Base-by-base conservation (phyloP, 2,113 vertebrate genomes). In the Macquaria ambigua region DNA sequence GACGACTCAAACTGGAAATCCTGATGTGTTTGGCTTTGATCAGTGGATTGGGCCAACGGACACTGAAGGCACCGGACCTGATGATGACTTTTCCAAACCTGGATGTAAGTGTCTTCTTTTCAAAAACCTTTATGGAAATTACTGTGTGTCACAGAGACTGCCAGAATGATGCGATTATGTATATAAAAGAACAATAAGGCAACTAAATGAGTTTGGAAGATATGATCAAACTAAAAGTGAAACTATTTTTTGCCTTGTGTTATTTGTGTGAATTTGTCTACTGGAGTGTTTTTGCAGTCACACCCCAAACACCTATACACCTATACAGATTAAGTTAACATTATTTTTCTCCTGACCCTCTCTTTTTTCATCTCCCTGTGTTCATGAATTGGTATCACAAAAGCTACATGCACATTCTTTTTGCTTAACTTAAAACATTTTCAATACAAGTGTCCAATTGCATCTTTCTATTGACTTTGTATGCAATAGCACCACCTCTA, bases 11-110 rank as follows among this genome's bases (percentile, higher is more conserved):
- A 8, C 6, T 1, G 64, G 89, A 0, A 14, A 81, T 34, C 21
- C 86, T 10, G 25, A 5, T 0, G 0, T 90, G 0, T 81, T 62
- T 28, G 96, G 94, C 46, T 97, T 97, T 92, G 61, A 4, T 0
- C 91, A 89, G 48, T 95, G 37, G 92, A 0, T 0, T 50, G 43
- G 96, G 6, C 2, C 0, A 20, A 93, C 94, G 12, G 52, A 93
- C 0, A 90, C 91, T 23, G 86, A 68, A 0, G 93, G 90, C 2
- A 95, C 93, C 23, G 96, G 96, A n/a, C 97, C 97, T 8, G 52
- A 95, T 6, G 87, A 96, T 48, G 97, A 97, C 85, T 97, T 95
- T 85, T 97, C 97, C 25, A 96, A 89, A 91, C 97, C 97, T 77
- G 96, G 96, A 48, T 43, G 97, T 97, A 89, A 94, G 94, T 78